Percentiles rank a stretch among this genome's conserved stretches.
These are phyloP conservation scores for Melanostigma gelatinosum DNA, from an alignment of 2,113 vertebrate species.

Conservation along the genomic window DNA sequence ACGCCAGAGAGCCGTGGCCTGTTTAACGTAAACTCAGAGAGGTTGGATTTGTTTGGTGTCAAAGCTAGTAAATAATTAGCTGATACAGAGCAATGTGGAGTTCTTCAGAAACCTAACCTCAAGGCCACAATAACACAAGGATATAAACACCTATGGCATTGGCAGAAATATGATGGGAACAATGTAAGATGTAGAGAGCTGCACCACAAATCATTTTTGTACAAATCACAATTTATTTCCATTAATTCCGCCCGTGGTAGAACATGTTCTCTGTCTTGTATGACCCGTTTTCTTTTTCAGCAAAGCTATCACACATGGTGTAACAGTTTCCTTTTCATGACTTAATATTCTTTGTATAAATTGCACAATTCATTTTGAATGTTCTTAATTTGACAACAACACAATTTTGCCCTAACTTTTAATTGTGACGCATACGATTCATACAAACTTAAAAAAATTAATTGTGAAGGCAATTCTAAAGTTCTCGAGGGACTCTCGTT, in stretches of 20 bases:
- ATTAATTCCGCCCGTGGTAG: background rate
- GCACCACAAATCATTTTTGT: background rate
- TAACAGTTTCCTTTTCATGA: background rate
- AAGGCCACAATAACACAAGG: constrained; percentile 38
- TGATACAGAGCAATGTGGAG: constrained; percentile 71
- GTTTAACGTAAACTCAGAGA: constrained; percentile 73
- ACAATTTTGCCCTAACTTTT: background rate
- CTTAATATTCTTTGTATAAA: background rate
- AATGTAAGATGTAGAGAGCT: background rate
- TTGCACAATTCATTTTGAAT: background rate
- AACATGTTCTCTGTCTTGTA: background rate
- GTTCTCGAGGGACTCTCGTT: background rate
- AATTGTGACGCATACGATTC: background rate
- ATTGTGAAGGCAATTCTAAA: constrained; percentile 5
- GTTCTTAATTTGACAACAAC: background rate
- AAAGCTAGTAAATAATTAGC: constrained; percentile 78
- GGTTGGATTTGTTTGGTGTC: constrained; percentile 77
- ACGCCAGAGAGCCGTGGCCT: constrained; percentile 60
- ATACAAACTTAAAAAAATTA: background rate
- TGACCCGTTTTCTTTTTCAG: background rate
- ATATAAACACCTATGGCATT: constrained; percentile 55
- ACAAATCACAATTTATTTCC: background rate
- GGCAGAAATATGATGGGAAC: constrained; percentile 6
- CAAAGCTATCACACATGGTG: background rate
- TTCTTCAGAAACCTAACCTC: constrained; percentile 56